Percentiles rank a stretch among this genome's conserved stretches.
phyloP scores from a whole-genome alignment of 2,797 vertebrate genomes.

The Knipowitschia caucasica region DNA sequence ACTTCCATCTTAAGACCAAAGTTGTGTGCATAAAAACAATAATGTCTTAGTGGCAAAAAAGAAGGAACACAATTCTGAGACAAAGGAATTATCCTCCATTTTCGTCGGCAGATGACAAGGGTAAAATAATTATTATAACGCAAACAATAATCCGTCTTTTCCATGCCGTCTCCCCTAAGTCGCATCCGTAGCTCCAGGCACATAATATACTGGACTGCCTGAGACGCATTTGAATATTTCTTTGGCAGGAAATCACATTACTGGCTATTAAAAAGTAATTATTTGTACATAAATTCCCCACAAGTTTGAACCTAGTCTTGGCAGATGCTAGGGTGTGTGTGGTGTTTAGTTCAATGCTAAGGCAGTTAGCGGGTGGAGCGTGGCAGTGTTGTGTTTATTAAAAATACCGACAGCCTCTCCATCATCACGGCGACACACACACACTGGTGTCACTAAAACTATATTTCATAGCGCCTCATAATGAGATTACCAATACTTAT shows the following conservation, averaged over 20 bases:
- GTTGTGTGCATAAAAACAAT: constrained; percentile 12
- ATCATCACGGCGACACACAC: constrained; percentile 67
- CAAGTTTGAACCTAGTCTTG: constrained; percentile 75
- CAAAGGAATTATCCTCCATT: constrained; percentile 65
- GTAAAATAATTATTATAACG: constrained; percentile 80
- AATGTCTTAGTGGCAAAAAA: constrained; percentile 27
- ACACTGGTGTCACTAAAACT: constrained; percentile 63
- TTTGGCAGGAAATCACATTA: constrained; percentile 86
- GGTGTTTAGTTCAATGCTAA: constrained; percentile 74
- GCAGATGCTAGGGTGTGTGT: constrained; percentile 63
- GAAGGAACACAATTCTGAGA: constrained; percentile 43
- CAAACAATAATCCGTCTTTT: constrained; percentile 82
- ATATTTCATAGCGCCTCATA: constrained; percentile 77
- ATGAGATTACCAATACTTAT: constrained; percentile 76
- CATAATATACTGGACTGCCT: constrained; percentile 85
- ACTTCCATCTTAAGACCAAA: not conserved
- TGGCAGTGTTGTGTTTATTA: constrained; percentile 79
- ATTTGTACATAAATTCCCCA: constrained; percentile 86
- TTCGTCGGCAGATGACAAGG: constrained; percentile 70
- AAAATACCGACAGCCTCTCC: constrained; percentile 77
- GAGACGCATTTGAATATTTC: constrained; percentile 85
- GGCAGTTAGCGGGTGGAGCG: constrained; percentile 75
- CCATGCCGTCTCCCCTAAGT: constrained; percentile 68
- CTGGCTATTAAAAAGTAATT: constrained; percentile 88
- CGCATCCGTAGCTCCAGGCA: constrained; percentile 77